These are phyloP conservation scores for Acheta domesticus DNA, from an alignment of 2,888 invertebrate species.

Conservation along the genomic window DNA sequence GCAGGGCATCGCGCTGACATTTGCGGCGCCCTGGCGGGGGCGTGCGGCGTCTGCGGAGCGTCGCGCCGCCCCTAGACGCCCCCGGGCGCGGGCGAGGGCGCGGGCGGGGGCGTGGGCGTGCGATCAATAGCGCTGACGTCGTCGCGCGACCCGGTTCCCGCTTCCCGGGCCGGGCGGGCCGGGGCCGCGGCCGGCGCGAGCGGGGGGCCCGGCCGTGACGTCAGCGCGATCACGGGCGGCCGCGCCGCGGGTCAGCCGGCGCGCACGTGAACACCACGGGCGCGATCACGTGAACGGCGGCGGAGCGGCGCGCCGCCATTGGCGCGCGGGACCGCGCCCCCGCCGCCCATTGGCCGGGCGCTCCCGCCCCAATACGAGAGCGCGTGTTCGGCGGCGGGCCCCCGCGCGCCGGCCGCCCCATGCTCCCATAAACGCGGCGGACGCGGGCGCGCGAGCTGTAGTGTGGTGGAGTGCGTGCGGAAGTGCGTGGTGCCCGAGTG, in stretches of 20 bases:
- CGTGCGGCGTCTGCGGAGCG: not conserved
- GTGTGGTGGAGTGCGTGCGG: not conserved
- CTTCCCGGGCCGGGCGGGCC: not conserved
- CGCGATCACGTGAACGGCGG: conserved; percentile 71
- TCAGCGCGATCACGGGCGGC: conserved; percentile 57
- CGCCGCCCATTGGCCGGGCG: conserved; percentile 57
- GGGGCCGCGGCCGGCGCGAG: not conserved
- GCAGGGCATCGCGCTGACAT: too few species aligned
- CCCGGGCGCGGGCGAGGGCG: not conserved
- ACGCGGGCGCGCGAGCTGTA: not conserved
- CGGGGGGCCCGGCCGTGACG: conserved; percentile 27
- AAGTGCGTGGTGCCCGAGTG: not conserved
- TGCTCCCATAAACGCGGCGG: not conserved
- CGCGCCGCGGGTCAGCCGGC: conserved; percentile 62
- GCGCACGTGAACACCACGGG: conserved; percentile 83
- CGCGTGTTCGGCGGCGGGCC: conserved; percentile 27
- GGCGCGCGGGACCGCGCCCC: conserved; percentile 69
- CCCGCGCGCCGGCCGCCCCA: not conserved
- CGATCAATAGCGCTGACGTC: conserved; percentile 26
- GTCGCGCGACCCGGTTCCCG: conserved; percentile 18
- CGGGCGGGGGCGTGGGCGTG: not conserved
- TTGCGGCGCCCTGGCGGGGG: not conserved
- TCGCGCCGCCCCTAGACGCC: not conserved
- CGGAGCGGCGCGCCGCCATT: conserved; percentile 63
- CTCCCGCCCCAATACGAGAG: conserved; percentile 43